Conservation (phyloP, 2,888 invertebrate genomes). For the Patella pellucida region DNA sequence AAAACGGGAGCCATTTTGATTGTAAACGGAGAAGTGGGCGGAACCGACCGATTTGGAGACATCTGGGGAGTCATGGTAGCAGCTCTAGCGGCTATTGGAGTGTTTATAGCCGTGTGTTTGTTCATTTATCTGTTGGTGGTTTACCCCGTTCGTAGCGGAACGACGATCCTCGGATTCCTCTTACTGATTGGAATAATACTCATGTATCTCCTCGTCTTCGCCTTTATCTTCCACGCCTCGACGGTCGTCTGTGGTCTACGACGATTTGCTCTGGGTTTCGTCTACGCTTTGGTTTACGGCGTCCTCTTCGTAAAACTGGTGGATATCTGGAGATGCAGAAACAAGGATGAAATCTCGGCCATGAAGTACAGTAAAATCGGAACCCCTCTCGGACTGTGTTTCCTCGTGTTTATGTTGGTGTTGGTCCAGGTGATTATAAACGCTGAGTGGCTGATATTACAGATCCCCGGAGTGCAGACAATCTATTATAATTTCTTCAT, state of each 20-base stretch:
- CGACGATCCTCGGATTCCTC: constrained; percentile 71
- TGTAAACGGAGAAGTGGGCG: constrained; percentile 42
- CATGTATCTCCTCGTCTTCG: constrained; percentile 70
- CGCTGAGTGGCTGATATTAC: constrained; percentile 71
- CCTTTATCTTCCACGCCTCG: constrained; percentile 70
- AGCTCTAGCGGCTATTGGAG: constrained; percentile 68
- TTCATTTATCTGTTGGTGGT: constrained; percentile 70
- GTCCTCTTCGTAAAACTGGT: constrained; percentile 72
- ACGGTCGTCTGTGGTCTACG: constrained; percentile 70
- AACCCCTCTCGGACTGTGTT: constrained; percentile 68
- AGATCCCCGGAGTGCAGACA: constrained; percentile 56
- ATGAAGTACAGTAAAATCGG: constrained; percentile 64
- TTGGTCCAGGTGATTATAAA: constrained; percentile 71
- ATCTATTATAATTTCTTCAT: constrained; percentile 55
- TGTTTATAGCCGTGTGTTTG: constrained; percentile 67
- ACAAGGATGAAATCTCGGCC: constrained; percentile 54
- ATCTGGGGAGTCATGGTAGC: constrained; percentile 70
- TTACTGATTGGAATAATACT: constrained; percentile 71
- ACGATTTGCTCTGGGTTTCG: constrained; percentile 71
- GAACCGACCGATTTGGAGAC: constrained; percentile 56
- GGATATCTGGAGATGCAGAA: constrained; percentile 69
- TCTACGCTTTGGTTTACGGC: constrained; percentile 71
- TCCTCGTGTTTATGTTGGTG: constrained; percentile 65
- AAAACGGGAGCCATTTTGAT: constrained; percentile 47
- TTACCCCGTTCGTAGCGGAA: constrained; percentile 69